Percentiles rank a stretch among this genome's conserved stretches.
These are phyloP conservation scores for Heterodera schachtii DNA, from an alignment of 1,140 invertebrate genomes.

Conservation along the genomic window DNA sequence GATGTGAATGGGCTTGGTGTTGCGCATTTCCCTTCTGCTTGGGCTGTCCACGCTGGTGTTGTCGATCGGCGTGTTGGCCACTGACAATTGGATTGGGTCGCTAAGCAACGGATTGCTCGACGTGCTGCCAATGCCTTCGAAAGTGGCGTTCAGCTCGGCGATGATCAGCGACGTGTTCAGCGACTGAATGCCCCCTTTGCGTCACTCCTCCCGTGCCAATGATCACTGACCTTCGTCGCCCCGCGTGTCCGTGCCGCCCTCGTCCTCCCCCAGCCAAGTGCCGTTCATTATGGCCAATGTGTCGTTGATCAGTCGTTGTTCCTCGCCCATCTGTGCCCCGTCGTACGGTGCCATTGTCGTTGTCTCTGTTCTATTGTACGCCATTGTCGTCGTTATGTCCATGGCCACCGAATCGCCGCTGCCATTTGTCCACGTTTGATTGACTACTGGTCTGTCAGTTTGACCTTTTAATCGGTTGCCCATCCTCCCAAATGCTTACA, in stretches of 20 bases:
- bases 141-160: constrained; percentile 29
- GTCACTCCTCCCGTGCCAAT: too few species aligned
- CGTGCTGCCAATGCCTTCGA: neutral
- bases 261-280: constrained; percentile 6
- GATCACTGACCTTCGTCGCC: constrained; percentile 21
- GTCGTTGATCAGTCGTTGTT: neutral
- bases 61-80: constrained; percentile 4
- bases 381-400: neutral
- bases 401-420: neutral
- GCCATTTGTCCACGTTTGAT: neutral
- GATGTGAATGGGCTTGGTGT: constrained; percentile 55
- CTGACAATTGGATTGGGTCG: constrained; percentile 26
- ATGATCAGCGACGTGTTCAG: constrained; percentile 34
- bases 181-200: too few species aligned
- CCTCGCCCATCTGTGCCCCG: neutral
- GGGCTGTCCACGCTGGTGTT: constrained; percentile 20
- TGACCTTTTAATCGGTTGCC: neutral
- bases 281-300: constrained; percentile 25
- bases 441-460: neutral
- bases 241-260: constrained; percentile 3
- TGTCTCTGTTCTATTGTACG: neutral
- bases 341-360: constrained; percentile 7
- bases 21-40: constrained; percentile 21
- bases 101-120: constrained; percentile 22
- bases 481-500: neutral